These are phyloP conservation scores for Sterrhoptilus dennistouni DNA, from an alignment of 2,113 vertebrate species.

Conservation along the genomic window DNA sequence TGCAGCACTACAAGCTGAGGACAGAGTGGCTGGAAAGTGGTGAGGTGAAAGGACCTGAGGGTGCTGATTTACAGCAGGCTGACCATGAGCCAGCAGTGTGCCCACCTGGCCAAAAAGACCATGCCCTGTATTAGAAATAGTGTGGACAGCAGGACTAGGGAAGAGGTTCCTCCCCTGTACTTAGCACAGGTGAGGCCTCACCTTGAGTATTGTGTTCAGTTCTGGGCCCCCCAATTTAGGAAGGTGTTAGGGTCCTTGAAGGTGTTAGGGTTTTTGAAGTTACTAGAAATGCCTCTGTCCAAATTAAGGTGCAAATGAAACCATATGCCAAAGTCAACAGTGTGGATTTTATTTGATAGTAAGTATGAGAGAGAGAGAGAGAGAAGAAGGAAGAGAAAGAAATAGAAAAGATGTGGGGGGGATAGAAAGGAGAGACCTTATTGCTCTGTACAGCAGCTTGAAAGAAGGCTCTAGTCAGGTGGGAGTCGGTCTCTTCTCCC, in stretches of 20 bases:
- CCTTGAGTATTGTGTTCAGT: too few relatives aligned
- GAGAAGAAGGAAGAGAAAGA: neutral
- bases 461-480: neutral
- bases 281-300: neutral
- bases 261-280: neutral
- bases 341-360: too few relatives aligned
- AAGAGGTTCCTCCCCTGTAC: neutral
- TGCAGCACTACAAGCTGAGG: neutral
- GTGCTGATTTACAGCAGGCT: neutral
- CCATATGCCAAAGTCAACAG: neutral
- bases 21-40: neutral
- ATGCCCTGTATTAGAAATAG: neutral
- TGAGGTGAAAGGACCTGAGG: neutral
- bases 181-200: neutral
- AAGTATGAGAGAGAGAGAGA: too few relatives aligned
- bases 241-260: too few relatives aligned
- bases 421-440: neutral
- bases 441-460: accelerated
- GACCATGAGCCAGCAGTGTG: neutral
- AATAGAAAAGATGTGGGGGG: neutral
- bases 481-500: accelerated
- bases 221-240: neutral
- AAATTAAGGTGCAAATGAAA: neutral
- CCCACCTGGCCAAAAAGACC: neutral
- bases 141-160: neutral